phyloP scores from a whole-genome alignment of 2,797 vertebrate species.

The Chelon labrosus region DNA sequence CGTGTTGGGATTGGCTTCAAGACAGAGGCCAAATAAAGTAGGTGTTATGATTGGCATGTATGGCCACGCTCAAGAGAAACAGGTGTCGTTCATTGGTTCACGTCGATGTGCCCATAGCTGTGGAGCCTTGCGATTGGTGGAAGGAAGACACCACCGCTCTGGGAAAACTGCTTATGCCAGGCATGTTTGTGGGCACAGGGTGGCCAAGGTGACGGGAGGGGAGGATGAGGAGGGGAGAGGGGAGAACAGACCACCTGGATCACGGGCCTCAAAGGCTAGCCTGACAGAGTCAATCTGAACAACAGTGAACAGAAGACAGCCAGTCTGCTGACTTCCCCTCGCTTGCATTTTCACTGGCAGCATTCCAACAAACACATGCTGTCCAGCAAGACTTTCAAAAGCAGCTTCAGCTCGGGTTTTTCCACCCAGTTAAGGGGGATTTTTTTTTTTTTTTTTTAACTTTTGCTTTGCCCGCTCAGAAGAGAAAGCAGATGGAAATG shows the following conservation, averaged over 20 bases:
- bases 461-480: slow-evolving; percentile 49
- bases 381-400: slow-evolving; percentile 75
- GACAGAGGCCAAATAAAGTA: slow-evolving; percentile 75
- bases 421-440: slow-evolving; percentile 71
- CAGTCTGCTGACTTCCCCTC: slow-evolving; percentile 80
- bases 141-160: slow-evolving; percentile 48
- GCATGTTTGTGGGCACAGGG: slow-evolving; percentile 66
- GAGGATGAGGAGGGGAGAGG: neutral
- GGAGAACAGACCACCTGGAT: slow-evolving; percentile 80
- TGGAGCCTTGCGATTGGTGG: slow-evolving; percentile 68
- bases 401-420: slow-evolving; percentile 77
- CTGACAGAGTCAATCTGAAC: slow-evolving; percentile 79
- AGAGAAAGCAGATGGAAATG: slow-evolving; percentile 65
- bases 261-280: slow-evolving; percentile 70
- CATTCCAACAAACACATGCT: slow-evolving; percentile 78
- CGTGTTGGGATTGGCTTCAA: slow-evolving; percentile 76
- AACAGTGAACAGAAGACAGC: slow-evolving; percentile 80
- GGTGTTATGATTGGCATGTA: slow-evolving; percentile 81
- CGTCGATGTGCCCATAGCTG: slow-evolving; percentile 71
- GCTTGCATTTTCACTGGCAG: slow-evolving; percentile 80
- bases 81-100: slow-evolving; percentile 81
- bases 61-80: slow-evolving; percentile 65
- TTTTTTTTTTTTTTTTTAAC: slow-evolving; percentile 51
- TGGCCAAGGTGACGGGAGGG: slow-evolving; percentile 15
- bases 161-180: slow-evolving; percentile 61